phyloP scores from a whole-genome alignment of 2,888 invertebrate genomes.

The Neuroscelio doddi region DNA sequence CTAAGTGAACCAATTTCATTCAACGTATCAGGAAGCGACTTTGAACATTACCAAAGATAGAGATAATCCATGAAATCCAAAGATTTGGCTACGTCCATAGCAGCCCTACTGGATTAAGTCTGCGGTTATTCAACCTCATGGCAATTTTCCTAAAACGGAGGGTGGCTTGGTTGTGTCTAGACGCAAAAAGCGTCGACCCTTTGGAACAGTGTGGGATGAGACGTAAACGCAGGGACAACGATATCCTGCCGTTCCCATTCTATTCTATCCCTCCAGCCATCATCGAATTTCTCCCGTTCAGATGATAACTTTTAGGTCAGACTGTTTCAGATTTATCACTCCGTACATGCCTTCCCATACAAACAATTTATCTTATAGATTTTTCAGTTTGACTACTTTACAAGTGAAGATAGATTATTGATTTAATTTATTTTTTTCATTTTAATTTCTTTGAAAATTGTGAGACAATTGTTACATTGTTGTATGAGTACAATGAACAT shows the following conservation, averaged over 20 bases:
- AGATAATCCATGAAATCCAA: no score
- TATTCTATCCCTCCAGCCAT: conserved; percentile 2
- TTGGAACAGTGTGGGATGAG: conserved; percentile 30
- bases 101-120: conserved; percentile 33
- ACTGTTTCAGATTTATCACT: conserved; percentile 16
- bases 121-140: conserved; percentile 50
- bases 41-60: no score
- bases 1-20: no score
- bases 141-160: conserved; percentile 50
- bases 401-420: not conserved
- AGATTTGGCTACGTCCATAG: no score
- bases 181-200: conserved; percentile 51
- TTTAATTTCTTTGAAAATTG: no score
- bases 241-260: conserved; percentile 20
- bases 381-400: not conserved
- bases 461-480: not conserved
- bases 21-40: no score
- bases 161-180: conserved; percentile 52
- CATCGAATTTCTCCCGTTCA: conserved; percentile 13
- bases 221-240: conserved; percentile 24
- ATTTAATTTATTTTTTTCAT: not conserved
- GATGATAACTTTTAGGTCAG: conserved; percentile 33
- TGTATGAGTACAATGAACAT: not conserved
- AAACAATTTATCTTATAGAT: no score
- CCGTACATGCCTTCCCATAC: no score